Evolutionary conservation across 2,888 invertebrate genomes (phyloP).

Genomic region (Tinea pellionella): DNA sequence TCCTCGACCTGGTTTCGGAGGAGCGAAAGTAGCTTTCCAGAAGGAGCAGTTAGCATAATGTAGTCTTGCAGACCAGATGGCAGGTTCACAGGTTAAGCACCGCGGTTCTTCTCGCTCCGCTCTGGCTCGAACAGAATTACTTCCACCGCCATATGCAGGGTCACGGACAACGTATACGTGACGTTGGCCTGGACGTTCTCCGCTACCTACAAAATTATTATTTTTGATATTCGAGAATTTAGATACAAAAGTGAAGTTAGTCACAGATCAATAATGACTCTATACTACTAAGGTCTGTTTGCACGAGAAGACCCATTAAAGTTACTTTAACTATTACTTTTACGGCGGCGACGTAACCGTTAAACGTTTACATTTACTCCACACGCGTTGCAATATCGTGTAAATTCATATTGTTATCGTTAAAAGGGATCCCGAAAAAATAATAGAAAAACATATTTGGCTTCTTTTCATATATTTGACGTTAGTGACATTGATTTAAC

Average conservation of each 20-base stretch:
- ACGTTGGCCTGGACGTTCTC: constrained; percentile 86
- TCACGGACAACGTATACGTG: constrained; percentile 90
- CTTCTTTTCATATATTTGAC: too few relatives aligned
- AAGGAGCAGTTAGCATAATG: constrained; percentile 90
- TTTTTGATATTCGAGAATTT: not conserved
- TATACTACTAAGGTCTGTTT: not conserved
- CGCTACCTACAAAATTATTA: constrained; percentile 71
- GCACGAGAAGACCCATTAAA: too few relatives aligned
- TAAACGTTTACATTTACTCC: too few relatives aligned
- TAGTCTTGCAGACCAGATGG: constrained; percentile 81
- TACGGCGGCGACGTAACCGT: too few relatives aligned
- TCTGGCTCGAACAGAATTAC: constrained; percentile 55
- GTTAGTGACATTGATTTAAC: too few relatives aligned
- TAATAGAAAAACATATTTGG: too few relatives aligned
- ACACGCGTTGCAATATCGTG: too few relatives aligned
- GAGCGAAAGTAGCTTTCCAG: constrained; percentile 82
- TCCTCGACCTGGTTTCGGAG: constrained; percentile 54
- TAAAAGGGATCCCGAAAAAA: too few relatives aligned
- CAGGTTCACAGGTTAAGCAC: constrained; percentile 89
- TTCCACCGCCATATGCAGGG: constrained; percentile 73
- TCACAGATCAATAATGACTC: not conserved
- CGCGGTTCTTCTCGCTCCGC: constrained; percentile 76
- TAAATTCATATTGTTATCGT: too few relatives aligned
- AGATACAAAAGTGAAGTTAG: not conserved
- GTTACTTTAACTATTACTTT: too few relatives aligned